Evolutionary conservation across 1,140 invertebrate species (phyloP).

Genomic region (Latrodectus geometricus): DNA sequence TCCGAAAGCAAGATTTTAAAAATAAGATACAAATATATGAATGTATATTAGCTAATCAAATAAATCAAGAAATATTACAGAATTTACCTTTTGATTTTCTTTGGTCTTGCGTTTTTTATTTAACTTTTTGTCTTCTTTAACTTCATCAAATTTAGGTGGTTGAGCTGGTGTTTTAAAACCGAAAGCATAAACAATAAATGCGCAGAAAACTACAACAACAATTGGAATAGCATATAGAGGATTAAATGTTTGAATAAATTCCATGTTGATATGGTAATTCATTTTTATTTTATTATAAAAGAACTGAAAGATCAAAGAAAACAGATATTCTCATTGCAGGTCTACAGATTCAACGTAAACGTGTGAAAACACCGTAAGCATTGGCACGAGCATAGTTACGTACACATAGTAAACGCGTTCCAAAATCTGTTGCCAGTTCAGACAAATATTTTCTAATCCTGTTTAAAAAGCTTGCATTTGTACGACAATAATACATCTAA

Average conservation of each 20-base stretch:
- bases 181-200: conserved; percentile 69
- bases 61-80: no score
- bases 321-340: no score
- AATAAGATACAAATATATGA: no score
- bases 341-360: no score
- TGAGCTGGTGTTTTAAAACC: conserved; percentile 70
- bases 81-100: conserved; percentile 51
- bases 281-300: neutral
- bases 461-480: no score
- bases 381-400: no score
- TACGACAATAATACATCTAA: no score
- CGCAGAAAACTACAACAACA: conserved; percentile 68
- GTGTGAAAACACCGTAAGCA: no score
- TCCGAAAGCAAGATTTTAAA: no score
- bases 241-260: conserved; percentile 66
- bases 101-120: conserved; percentile 62
- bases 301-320: no score
- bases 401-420: no score
- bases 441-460: neutral
- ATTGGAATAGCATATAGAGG: conserved; percentile 69
- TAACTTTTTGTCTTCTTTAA: conserved; percentile 66
- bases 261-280: conserved; percentile 35
- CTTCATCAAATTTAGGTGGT: conserved; percentile 69
- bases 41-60: no score
- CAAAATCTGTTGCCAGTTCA: neutral